phyloP scores from a whole-genome alignment of 2,797 vertebrate genomes.

The Fundulus diaphanus region DNA sequence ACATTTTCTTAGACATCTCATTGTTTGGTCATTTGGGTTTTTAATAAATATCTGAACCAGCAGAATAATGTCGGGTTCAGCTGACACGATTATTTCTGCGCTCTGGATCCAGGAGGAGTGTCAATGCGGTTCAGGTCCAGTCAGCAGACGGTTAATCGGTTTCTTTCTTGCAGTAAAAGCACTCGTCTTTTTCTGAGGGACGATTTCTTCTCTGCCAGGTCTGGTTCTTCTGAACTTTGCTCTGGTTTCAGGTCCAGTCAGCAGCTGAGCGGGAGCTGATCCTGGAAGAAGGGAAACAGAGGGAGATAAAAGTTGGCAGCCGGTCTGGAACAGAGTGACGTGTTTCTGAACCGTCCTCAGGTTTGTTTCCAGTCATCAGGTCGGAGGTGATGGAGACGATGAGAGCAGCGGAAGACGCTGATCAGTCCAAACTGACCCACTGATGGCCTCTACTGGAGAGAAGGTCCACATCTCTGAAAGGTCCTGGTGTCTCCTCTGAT shows the following conservation, averaged over 20 bases:
- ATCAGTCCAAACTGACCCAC: conserved; percentile 5
- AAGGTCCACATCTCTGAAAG: neutral
- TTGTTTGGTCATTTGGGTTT: neutral
- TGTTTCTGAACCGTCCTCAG: conserved; percentile 47
- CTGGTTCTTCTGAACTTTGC: conserved; percentile 17
- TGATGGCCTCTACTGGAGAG: conserved; percentile 45
- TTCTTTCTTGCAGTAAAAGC: neutral
- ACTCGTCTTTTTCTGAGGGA: neutral
- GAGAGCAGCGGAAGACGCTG: no score
- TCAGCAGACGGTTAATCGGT: no score
- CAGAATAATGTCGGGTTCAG: neutral
- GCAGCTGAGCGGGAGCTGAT: conserved; percentile 14
- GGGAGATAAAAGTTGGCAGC: conserved; percentile 49
- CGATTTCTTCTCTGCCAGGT: neutral
- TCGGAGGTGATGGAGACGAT: neutral
- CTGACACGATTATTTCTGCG: no score
- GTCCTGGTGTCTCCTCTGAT: no score
- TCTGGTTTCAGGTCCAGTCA: neutral
- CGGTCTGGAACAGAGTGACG: conserved; percentile 36
- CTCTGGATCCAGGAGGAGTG: neutral
- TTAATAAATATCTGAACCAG: neutral
- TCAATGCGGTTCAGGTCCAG: no score
- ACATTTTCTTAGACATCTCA: neutral
- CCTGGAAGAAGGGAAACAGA: conserved; percentile 21
- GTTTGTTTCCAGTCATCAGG: conserved; percentile 39